Conservation (phyloP, 2,888 invertebrate species). For the Nemapogon koenigi region DNA sequence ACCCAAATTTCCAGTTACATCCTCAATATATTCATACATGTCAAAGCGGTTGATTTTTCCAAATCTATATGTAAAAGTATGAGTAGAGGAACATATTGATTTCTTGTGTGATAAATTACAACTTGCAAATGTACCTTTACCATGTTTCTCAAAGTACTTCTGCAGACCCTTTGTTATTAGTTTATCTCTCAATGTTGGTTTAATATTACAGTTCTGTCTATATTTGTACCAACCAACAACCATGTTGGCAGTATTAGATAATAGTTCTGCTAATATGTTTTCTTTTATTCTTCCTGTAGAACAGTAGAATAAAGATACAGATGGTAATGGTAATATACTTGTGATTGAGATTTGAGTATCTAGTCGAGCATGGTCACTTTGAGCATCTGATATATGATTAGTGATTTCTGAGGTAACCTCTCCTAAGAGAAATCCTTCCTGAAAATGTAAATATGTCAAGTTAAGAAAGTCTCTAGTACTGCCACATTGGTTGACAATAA, state of each 20-base stretch:
- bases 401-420: slow-evolving; percentile 68
- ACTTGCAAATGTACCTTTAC: slow-evolving; percentile 67
- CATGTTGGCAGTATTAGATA: slow-evolving; percentile 58
- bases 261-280: slow-evolving; percentile 54
- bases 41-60: slow-evolving; percentile 62
- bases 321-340: slow-evolving; percentile 66
- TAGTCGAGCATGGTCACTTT: slow-evolving; percentile 66
- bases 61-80: slow-evolving; percentile 69
- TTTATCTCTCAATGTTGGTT: slow-evolving; percentile 68
- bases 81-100: slow-evolving; percentile 61
- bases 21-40: slow-evolving; percentile 58
- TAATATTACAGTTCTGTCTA: slow-evolving; percentile 56
- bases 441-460: slow-evolving; percentile 20
- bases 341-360: slow-evolving; percentile 68
- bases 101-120: slow-evolving; percentile 65
- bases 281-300: slow-evolving; percentile 64
- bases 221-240: slow-evolving; percentile 75
- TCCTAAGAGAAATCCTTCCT: slow-evolving; percentile 72
- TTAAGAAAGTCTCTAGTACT: background rate
- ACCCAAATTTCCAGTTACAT: slow-evolving; percentile 60
- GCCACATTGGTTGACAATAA: slow-evolving; percentile 4
- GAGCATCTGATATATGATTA: slow-evolving; percentile 72
- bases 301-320: slow-evolving; percentile 62
- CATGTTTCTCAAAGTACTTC: slow-evolving; percentile 59
- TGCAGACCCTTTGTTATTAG: slow-evolving; percentile 68